Base-by-base conservation (phyloP, 2,888 invertebrate genomes). In the Lasius fuliginosus region DNA sequence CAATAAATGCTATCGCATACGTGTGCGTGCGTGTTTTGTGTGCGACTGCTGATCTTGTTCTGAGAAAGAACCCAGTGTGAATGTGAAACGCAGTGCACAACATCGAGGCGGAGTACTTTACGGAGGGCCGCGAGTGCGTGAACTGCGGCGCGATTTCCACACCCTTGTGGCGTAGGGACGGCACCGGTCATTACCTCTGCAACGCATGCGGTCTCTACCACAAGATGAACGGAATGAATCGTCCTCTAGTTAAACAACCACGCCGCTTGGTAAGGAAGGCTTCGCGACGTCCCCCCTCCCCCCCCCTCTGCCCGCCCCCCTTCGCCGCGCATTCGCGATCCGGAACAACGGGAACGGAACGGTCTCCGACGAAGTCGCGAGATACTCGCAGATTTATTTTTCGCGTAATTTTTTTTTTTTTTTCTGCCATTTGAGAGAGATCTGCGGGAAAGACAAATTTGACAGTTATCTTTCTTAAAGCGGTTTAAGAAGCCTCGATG, bases 161-260 rank as follows among this genome's bases (percentile, higher is more conserved):
- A 82, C 99, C 99, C 81, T 96, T 99, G 91, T 99, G 99, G 99
- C 97, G 99, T 87, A 97, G 99, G 92, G 99, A 99, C 95, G 98
- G 99, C 90, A 99, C 99, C 84, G 99, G 99, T 65, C 99, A 99
- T 96, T 99, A 99, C 96, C 96, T 99, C 94, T 99, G 99, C 97
- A 99, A 99, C 96, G 99, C 99, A 87, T 99, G 99, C 96, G 99
- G 99, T 90, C 97, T 99, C 90, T 99, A 99, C 97, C 98, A 99
- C 96, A 99, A 99, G 96, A 99, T 99, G 98, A 99, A 99, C 95
- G 98, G 98, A 95, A 97, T 98, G 96, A 98, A 98, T 96, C 97
- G 98, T 94, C 98, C 99, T 85, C 96, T 98, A 94, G 97, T 98
- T 94, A 98, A 98, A 96, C 98, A 98, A 95, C 98, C 98, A 94